Evolutionary conservation across 2,113 vertebrate genomes (phyloP).

Genomic region (Bujurquina vittata): DNA sequence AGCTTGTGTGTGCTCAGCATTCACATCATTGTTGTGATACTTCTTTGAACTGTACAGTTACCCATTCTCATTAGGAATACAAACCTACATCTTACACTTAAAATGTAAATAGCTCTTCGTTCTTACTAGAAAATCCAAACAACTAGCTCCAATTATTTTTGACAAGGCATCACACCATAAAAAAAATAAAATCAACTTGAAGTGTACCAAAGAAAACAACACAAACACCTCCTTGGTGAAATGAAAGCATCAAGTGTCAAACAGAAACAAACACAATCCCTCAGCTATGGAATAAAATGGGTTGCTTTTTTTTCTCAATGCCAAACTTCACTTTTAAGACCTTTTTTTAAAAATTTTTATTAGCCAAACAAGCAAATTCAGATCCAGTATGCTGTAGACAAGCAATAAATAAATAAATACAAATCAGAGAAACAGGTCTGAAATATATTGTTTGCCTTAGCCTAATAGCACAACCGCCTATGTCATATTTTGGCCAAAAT

Average conservation of each 20-base stretch:
- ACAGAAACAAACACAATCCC: neutral
- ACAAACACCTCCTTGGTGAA: neutral
- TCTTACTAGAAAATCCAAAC: neutral
- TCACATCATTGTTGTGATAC: too few relatives aligned
- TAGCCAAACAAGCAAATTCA: neutral
- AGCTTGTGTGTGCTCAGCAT: too few relatives aligned
- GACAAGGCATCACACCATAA: constrained; percentile 15
- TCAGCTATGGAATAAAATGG: neutral
- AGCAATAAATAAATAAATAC: neutral
- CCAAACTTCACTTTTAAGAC: neutral
- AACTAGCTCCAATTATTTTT: neutral
- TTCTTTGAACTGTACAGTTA: neutral
- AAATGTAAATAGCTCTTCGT: neutral
- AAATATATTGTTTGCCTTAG: neutral
- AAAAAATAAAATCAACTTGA: neutral
- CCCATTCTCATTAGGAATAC: neutral
- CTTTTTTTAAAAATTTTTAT: neutral
- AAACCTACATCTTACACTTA: neutral
- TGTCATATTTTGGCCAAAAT: too few relatives aligned
- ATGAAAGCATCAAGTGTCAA: neutral
- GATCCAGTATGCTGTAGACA: neutral
- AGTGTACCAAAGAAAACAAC: neutral
- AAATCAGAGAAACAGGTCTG: neutral
- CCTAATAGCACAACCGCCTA: too few relatives aligned
- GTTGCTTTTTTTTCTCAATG: constrained; percentile 2